Evolutionary conservation across 2,797 vertebrate genomes (phyloP), one percentile per base, ranked within the genome.

Genomic region (Alauda arvensis): DNA sequence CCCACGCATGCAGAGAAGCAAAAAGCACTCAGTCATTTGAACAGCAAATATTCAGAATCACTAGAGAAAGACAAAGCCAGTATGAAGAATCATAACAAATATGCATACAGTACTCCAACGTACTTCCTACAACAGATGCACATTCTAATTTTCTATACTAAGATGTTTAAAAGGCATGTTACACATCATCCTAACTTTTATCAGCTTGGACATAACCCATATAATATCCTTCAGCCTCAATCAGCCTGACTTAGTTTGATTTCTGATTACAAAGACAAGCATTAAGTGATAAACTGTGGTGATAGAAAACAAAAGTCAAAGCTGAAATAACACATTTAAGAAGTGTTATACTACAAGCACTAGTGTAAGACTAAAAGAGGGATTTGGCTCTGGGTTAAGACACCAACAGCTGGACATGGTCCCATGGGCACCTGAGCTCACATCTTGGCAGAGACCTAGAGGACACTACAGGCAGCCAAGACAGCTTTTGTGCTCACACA

Each of bases 211-310:
- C 21, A 29, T 28, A 87, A 61, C 14, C 18, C 51, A 42, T 4
- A 21, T 16, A 51, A 71, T 77, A 87, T 10, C 48, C 60, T 62
- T 53, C 71, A 74, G 40, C 42, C 42, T 63, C 57, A 29, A 65
- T 57, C 10, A 83, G 45, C 20, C 52, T 34, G 17, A 69, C 10
- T 14, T 1, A 40, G 33, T 18, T 79, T 0, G 0, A 39, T 53
- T 77, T 40, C 37, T 45, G 31, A 3, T 49, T 52, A 52, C 11
- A 12, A 83, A 34, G 43, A 80, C 49, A 65, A 67, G 12, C 11
- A 37, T 43, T 62, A 76, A 76, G 18, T 29, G 26, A 63, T n/a
- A 72, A 67, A 72, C 76, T 12, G 12, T 4, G 7, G 18, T 10
- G 12, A 46, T 1, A 31, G 7, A 39, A 75, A 42, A 18, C 24